Conservation (phyloP, 1,140 invertebrate genomes). For the Lucilia sericata region DNA sequence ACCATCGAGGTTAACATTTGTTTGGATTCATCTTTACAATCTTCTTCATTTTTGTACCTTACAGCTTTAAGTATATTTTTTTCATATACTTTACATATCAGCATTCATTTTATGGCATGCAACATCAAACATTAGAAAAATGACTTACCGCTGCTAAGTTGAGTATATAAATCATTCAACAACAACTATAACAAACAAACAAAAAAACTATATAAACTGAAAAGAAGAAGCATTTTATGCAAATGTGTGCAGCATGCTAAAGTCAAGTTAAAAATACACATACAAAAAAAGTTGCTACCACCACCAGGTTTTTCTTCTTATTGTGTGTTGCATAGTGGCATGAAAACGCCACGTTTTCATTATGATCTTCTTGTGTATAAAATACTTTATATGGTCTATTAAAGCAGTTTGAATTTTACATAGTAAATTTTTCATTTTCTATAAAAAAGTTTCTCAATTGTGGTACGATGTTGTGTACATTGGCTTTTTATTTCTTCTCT, state of each 20-base stretch:
- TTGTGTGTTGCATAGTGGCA: not conserved
- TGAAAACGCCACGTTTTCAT: conserved; percentile 10
- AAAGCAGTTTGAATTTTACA: not conserved
- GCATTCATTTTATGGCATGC: not conserved
- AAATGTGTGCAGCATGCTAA: conserved; percentile 15
- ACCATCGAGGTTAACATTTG: not conserved
- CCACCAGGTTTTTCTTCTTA: not conserved
- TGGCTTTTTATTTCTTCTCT: no score
- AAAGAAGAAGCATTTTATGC: conserved; percentile 2
- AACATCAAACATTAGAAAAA: conserved; percentile 17
- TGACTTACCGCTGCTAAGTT: conserved; percentile 10
- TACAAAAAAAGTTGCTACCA: not conserved
- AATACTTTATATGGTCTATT: conserved; percentile 15
- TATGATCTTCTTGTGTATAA: no score
- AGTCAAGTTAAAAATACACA: not conserved
- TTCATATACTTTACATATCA: conserved; percentile 12
- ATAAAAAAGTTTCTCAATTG: not conserved
- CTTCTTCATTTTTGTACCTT: not conserved
- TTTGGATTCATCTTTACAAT: not conserved
- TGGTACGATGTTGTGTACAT: conserved; percentile 3
- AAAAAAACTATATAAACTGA: not conserved
- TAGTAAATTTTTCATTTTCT: not conserved
- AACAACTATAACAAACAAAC: not conserved
- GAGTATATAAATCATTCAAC: conserved; percentile 17
- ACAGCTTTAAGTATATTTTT: not conserved